phyloP scores from a whole-genome alignment of 2,888 invertebrate genomes.

The Rotaria magnacalcarata region DNA sequence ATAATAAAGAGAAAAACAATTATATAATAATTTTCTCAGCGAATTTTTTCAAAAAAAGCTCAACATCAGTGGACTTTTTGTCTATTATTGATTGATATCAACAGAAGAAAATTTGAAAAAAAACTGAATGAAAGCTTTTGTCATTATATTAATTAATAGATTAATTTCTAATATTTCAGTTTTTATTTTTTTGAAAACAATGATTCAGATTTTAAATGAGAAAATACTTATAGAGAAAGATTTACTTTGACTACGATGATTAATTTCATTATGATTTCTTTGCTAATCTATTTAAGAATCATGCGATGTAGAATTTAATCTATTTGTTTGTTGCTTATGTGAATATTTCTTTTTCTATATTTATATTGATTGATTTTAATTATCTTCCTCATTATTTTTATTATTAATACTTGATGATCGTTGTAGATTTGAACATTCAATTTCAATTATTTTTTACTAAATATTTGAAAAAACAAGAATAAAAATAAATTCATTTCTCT shows the following conservation, averaged over 20 bases:
- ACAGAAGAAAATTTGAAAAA: no score
- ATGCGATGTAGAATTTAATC: not conserved
- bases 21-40: no score
- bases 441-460: not conserved
- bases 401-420: not conserved
- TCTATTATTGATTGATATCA: no score
- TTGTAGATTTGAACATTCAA: not conserved
- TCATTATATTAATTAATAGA: no score
- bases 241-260: not conserved
- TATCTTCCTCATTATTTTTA: not conserved
- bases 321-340: not conserved
- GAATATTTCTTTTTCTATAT: not conserved
- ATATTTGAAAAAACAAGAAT: not conserved
- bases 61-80: no score
- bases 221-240: not conserved
- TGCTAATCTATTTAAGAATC: not conserved
- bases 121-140: no score
- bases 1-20: no score
- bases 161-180: no score
- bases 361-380: not conserved
- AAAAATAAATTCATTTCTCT: not conserved
- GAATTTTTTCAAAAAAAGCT: no score
- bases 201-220: no score
- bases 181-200: no score
- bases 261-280: not conserved